These are phyloP conservation scores for Sphaerophoria rueppellii DNA, from an alignment of 2,888 invertebrate species.

Conservation along the genomic window DNA sequence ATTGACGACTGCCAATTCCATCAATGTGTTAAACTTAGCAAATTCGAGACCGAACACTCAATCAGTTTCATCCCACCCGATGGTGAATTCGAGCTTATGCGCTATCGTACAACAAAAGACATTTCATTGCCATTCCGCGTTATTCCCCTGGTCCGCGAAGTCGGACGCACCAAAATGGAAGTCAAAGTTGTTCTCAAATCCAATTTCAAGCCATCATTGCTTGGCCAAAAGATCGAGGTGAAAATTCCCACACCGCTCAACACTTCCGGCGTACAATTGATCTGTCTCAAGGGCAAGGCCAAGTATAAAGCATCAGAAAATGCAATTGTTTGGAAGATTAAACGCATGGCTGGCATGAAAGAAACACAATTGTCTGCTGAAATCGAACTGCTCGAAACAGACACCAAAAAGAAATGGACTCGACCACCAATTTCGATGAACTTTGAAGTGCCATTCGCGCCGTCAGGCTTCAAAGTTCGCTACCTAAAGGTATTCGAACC, in stretches of 20 bases:
- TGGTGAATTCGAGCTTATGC: conserved; percentile 99
- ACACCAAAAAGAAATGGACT: conserved; percentile 99
- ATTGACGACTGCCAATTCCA: conserved; percentile 99
- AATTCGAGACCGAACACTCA: conserved; percentile 99
- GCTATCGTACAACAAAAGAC: conserved; percentile 99
- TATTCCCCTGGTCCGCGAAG: conserved; percentile 98
- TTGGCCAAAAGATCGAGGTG: conserved; percentile 99
- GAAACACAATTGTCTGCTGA: conserved; percentile 99
- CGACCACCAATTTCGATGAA: conserved; percentile 99
- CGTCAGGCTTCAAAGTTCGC: conserved; percentile 99
- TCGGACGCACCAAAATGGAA: conserved; percentile 99
- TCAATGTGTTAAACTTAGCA: conserved; percentile 99
- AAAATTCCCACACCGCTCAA: conserved; percentile 99
- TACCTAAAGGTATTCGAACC: conserved; percentile 99
- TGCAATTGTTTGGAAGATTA: conserved; percentile 98
- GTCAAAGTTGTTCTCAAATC: conserved; percentile 99
- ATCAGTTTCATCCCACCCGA: conserved; percentile 99
- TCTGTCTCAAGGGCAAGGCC: conserved; percentile 99
- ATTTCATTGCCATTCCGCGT: conserved; percentile 99
- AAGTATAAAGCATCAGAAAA: conserved; percentile 99
- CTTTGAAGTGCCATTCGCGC: conserved; percentile 99
- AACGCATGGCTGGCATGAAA: conserved; percentile 98
- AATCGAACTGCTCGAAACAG: conserved; percentile 98
- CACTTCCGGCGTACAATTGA: conserved; percentile 98
- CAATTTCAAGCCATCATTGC: conserved; percentile 98